These are phyloP conservation scores for Aulostomus chinensis DNA, from an alignment of 2,797 vertebrate genomes.

Conservation along the genomic window DNA sequence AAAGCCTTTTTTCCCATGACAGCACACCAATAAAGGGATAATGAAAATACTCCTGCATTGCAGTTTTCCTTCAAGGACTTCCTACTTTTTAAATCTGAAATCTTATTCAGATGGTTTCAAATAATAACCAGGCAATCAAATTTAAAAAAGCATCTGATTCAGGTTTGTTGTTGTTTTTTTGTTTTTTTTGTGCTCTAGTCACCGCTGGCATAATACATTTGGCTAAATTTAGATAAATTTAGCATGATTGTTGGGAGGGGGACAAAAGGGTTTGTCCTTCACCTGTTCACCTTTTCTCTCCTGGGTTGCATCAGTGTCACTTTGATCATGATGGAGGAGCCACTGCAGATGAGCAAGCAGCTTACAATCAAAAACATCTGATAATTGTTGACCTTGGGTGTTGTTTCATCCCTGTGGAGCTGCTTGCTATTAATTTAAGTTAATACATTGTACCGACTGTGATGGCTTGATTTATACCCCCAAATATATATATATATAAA, in stretches of 20 bases:
- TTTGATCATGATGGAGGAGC: conserved; percentile 51
- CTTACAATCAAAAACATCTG: conserved; percentile 47
- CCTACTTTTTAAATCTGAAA: conserved; percentile 23
- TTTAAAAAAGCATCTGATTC: too few species aligned
- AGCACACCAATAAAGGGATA: too few species aligned
- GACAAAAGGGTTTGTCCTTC: too few species aligned
- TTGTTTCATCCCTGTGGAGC: conserved; percentile 19
- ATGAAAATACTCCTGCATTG: too few species aligned
- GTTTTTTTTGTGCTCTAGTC: too few species aligned
- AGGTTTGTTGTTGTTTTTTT: too few species aligned
- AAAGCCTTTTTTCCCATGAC: too few species aligned
- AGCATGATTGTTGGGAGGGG: too few species aligned
- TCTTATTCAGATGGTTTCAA: conserved; percentile 38
- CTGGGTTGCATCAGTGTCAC: conserved; percentile 26
- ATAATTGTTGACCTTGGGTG: conserved; percentile 61
- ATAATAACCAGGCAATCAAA: conserved; percentile 25
- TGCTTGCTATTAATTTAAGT: conserved; percentile 42
- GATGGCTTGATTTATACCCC: conserved; percentile 21
- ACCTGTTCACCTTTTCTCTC: conserved; percentile 16
- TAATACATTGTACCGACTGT: conserved; percentile 25
- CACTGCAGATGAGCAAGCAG: conserved; percentile 32
- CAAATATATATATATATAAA: conserved; percentile 18
- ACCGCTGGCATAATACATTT: too few species aligned
- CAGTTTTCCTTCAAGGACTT: conserved; percentile 24
- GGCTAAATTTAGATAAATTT: too few species aligned